A percentile compares a stretch with the other conserved stretches of the same genome.
Evolutionary conservation across 1,140 invertebrate species (phyloP).

Genomic region (Drosophila nasuta): DNA sequence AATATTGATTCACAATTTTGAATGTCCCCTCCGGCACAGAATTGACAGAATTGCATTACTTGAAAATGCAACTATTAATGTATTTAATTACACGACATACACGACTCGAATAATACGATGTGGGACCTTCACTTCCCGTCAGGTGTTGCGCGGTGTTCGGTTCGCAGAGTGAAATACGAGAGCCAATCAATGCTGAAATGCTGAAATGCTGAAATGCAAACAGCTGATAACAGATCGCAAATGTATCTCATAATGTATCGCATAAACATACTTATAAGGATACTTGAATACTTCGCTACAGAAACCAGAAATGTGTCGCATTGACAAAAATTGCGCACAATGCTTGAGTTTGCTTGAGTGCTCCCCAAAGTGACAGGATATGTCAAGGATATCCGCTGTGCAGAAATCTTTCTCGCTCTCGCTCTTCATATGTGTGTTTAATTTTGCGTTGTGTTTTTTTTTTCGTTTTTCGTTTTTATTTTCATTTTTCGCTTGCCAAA

Average conservation of each 20-base stretch:
- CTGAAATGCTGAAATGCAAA: slow-evolving; percentile 24
- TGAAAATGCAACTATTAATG: too few relatives aligned
- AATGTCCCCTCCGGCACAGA: too few relatives aligned
- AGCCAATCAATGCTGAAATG: slow-evolving; percentile 58
- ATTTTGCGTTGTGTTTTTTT: slow-evolving; percentile 62
- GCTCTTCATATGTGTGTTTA: slow-evolving; percentile 48
- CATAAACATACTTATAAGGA: background rate
- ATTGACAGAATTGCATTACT: too few relatives aligned
- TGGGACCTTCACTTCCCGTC: slow-evolving; percentile 60
- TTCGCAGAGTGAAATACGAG: slow-evolving; percentile 52
- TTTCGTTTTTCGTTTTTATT: slow-evolving; percentile 57
- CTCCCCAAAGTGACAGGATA: slow-evolving; percentile 58
- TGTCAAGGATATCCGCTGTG: slow-evolving; percentile 79
- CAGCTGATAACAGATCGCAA: slow-evolving; percentile 51
- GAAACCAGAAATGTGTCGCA: slow-evolving; percentile 15
- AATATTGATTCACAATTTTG: too few relatives aligned
- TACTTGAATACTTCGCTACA: slow-evolving; percentile 2
- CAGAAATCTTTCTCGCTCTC: slow-evolving; percentile 44
- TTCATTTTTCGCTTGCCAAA: slow-evolving; percentile 42
- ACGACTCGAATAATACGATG: background rate
- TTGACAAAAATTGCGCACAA: slow-evolving; percentile 57
- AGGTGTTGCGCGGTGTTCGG: slow-evolving; percentile 57
- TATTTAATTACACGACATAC: too few relatives aligned
- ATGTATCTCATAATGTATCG: slow-evolving; percentile 43
- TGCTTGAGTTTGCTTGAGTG: slow-evolving; percentile 9